Base-by-base conservation (phyloP, 2,797 vertebrate species). In the Emys orbicularis region DNA sequence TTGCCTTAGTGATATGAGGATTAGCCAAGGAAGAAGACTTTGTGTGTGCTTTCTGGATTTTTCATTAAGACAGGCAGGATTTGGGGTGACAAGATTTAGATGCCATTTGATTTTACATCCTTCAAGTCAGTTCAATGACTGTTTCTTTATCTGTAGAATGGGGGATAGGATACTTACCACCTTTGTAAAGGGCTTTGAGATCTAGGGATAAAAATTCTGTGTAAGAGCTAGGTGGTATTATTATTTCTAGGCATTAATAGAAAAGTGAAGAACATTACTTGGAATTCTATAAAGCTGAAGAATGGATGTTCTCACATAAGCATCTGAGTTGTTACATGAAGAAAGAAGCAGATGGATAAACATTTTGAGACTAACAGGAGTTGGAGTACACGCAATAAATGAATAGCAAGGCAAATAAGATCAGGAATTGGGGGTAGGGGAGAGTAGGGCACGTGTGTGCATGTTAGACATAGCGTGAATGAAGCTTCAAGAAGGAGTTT, bases 1-100 rank as follows among this genome's bases (percentile, higher is more conserved):
- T 96, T 96, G 80, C 93, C 89, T 96, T 95, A 92, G 95, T 89
- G 54, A 41, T 23, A 23, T 61, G 54, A 93, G 4, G 15, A 74
- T 92, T 87, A 91, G 15, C 53, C 21, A 90, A 49, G 47, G 41
- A 84, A 85, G 89, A 93, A 52, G 15, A 87, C 27, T 83, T 0
- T 2, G 86, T 34, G 59, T 88, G 8, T 1, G 87, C 92, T 95
- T 91, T 61, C 87, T 81, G 53, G 16, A 59, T 19, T 59, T 31
- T 81, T 91, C 21, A 92, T 88, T 81, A 77, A 47, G 83, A 79
- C 72, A 92, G 16, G 23, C 41, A 90, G 54, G 81, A 57, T 11
- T 87, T 65, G 0, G 41, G 53, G 11, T 86, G 12, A 80, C 90
- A 16, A 59, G 18, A 23, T 9, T 87, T 90, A 82, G 15, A 16